Evolutionary conservation across 2,797 vertebrate genomes (phyloP).

Genomic region (Psittacula derbiana): DNA sequence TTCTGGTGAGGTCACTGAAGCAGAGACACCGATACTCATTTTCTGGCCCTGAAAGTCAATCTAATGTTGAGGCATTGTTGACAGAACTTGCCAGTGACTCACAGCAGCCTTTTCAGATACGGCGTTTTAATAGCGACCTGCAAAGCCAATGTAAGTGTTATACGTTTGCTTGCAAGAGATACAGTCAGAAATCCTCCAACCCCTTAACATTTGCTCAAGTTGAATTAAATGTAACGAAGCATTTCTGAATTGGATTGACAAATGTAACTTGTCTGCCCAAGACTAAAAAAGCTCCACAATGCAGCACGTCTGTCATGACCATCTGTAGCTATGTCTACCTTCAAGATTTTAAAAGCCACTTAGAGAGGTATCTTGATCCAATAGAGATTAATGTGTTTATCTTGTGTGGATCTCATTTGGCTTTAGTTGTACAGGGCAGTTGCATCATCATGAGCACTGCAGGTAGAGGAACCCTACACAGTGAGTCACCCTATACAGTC

Average conservation of each 20-base stretch:
- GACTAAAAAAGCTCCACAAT: neutral
- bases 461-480: neutral
- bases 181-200: neutral
- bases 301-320: neutral
- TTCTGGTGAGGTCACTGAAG: neutral
- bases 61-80: conserved; percentile 24
- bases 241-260: neutral
- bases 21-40: neutral
- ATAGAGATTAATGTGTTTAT: neutral
- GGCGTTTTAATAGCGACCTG: neutral
- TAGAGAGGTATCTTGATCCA: neutral
- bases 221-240: neutral
- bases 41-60: neutral
- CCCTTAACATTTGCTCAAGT: neutral
- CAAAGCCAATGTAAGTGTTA: neutral
- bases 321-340: neutral
- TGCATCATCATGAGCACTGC: neutral
- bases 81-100: conserved; percentile 13
- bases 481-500: neutral
- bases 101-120: neutral
- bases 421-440: neutral
- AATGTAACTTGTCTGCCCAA: neutral
- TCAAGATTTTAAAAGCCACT: neutral
- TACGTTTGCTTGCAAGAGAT: neutral
- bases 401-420: neutral